phyloP scores from a whole-genome alignment of 1,140 invertebrate species.

The Solenopsis fugax region DNA sequence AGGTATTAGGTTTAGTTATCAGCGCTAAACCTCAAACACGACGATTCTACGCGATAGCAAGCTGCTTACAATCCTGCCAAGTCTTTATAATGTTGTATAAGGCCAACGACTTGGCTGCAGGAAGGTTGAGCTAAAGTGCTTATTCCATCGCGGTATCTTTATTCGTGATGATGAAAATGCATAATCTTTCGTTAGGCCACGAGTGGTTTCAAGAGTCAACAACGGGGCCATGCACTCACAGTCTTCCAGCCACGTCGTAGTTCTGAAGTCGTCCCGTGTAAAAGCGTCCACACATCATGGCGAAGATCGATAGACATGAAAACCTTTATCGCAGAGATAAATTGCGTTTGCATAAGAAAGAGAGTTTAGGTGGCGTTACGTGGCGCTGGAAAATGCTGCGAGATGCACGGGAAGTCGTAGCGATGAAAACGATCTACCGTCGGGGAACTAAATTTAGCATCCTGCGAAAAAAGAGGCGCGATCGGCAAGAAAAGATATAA shows the following conservation, averaged over 20 bases:
- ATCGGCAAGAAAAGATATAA: slow-evolving; percentile 18
- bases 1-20: no score
- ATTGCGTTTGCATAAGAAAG: slow-evolving; percentile 62
- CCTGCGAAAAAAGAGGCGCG: not conserved
- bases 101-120: not conserved
- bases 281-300: slow-evolving; percentile 51
- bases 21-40: not conserved
- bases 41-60: slow-evolving; percentile 21
- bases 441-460: slow-evolving; percentile 63
- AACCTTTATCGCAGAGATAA: slow-evolving; percentile 67
- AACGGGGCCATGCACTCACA: slow-evolving; percentile 58
- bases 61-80: not conserved
- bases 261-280: slow-evolving; percentile 21
- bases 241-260: not conserved
- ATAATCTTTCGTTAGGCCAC: slow-evolving; percentile 62
- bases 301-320: slow-evolving; percentile 63
- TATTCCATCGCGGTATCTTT: slow-evolving; percentile 12
- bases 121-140: slow-evolving; percentile 32
- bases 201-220: slow-evolving; percentile 16
- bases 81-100: slow-evolving; percentile 14
- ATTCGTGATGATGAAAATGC: slow-evolving; percentile 54
- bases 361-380: slow-evolving; percentile 40
- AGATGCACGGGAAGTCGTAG: not conserved
- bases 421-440: slow-evolving; percentile 46
- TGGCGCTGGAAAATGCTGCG: slow-evolving; percentile 42